These are phyloP conservation scores for Hirtodrosophila alboralis DNA, from an alignment of 2,888 invertebrate species.

Conservation along the genomic window DNA sequence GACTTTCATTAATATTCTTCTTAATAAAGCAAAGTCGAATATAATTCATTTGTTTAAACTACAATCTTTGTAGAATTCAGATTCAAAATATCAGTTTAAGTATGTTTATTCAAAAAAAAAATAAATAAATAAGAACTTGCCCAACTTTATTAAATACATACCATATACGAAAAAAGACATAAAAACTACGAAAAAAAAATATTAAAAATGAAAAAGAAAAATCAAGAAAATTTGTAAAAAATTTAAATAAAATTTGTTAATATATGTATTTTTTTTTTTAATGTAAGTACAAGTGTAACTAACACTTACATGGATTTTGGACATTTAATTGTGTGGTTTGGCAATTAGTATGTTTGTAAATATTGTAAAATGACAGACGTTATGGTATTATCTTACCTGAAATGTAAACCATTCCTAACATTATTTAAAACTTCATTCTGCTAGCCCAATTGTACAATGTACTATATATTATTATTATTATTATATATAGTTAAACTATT, in stretches of 20 bases:
- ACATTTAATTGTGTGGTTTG: slow-evolving; percentile 46
- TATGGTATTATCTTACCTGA: slow-evolving; percentile 29
- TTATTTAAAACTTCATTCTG: slow-evolving; percentile 24
- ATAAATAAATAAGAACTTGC: slow-evolving; percentile 30
- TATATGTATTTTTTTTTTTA: slow-evolving; percentile 28
- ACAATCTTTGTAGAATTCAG: slow-evolving; percentile 8
- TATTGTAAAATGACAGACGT: slow-evolving; percentile 62
- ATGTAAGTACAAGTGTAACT: slow-evolving; percentile 56
- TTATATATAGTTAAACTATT: slow-evolving; percentile 59
- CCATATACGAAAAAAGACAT: slow-evolving; percentile 8
- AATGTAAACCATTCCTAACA: slow-evolving; percentile 10
- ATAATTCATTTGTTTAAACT: slow-evolving; percentile 1
- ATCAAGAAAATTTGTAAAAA: slow-evolving; percentile 25
- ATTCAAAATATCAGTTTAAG: slow-evolving; percentile 31
- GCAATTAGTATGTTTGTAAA: slow-evolving; percentile 69
- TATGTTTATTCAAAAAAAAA: slow-evolving; percentile 2
- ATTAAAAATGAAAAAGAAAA: background rate
- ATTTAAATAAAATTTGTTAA: slow-evolving; percentile 37
- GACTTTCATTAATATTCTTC: slow-evolving; percentile 43
- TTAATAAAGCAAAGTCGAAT: slow-evolving; percentile 32
- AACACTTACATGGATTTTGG: slow-evolving; percentile 35
- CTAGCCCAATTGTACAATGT: slow-evolving; percentile 54
- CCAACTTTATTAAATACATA: slow-evolving; percentile 32
- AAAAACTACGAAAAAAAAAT: background rate
- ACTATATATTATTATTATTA: slow-evolving; percentile 22